Percentiles rank a stretch among this genome's conserved stretches.
phyloP scores from a whole-genome alignment of 2,888 invertebrate genomes.

The Conus canariensis region DNA sequence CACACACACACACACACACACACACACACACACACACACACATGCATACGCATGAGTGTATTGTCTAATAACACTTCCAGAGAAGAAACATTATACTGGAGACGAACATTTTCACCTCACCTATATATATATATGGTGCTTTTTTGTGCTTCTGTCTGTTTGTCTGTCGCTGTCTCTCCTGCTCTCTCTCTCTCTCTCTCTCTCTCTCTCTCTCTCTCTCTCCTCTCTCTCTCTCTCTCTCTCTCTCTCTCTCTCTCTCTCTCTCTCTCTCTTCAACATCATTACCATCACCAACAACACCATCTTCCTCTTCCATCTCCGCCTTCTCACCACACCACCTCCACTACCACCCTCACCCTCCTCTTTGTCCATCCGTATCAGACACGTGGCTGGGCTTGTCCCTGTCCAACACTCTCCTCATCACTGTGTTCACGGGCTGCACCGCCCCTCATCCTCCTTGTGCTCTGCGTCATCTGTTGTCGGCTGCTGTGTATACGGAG shows the following conservation, averaged over 20 bases:
- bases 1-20: too few relatives aligned
- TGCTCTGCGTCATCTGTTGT: slow-evolving; percentile 41
- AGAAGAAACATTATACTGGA: too few relatives aligned
- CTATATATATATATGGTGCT: neutral
- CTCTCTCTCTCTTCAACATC: neutral
- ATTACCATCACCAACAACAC: too few relatives aligned
- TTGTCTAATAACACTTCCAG: neutral
- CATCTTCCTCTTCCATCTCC: neutral
- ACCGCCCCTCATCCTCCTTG: slow-evolving; percentile 46
- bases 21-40: too few relatives aligned
- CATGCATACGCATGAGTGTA: neutral
- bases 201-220: slow-evolving; percentile 17
- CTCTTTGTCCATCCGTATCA: neutral
- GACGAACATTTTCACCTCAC: neutral
- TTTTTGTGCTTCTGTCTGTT: neutral
- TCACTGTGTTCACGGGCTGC: slow-evolving; percentile 47
- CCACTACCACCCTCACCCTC: neutral
- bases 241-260: slow-evolving; percentile 3
- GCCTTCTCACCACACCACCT: neutral
- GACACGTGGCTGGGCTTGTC: slow-evolving; percentile 38
- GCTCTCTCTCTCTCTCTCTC: slow-evolving; percentile 12
- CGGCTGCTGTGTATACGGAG: slow-evolving; percentile 38
- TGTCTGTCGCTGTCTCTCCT: neutral
- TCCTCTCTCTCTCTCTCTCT: slow-evolving; percentile 8
- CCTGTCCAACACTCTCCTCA: slow-evolving; percentile 45